phyloP scores from a whole-genome alignment of 2,888 invertebrate genomes.

The Drosophila meridiana region DNA sequence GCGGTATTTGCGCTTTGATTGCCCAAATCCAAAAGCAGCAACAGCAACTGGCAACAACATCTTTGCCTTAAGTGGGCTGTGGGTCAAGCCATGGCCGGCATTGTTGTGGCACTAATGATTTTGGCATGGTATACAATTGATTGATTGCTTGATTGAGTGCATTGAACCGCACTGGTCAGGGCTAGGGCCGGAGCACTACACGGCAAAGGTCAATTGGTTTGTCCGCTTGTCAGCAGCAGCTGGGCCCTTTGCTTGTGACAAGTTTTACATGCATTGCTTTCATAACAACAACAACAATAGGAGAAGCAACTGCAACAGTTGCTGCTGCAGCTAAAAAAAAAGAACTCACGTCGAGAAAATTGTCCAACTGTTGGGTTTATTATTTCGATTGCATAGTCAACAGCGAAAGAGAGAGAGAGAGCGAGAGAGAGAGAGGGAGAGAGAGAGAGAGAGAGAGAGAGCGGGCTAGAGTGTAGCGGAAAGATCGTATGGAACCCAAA shows the following conservation, averaged over 20 bases:
- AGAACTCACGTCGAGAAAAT: slow-evolving; percentile 75
- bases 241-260: slow-evolving; percentile 54
- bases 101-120: slow-evolving; percentile 76
- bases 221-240: slow-evolving; percentile 28
- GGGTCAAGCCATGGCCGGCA: slow-evolving; percentile 72
- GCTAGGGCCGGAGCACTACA: slow-evolving; percentile 14
- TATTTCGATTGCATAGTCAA: slow-evolving; percentile 70
- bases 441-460: slow-evolving; percentile 5
- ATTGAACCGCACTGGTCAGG: slow-evolving; percentile 66
- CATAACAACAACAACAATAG: slow-evolving; percentile 47
- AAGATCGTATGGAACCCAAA: slow-evolving; percentile 54
- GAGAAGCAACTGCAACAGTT: slow-evolving; percentile 21
- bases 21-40: slow-evolving; percentile 66
- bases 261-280: slow-evolving; percentile 68
- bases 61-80: slow-evolving; percentile 75
- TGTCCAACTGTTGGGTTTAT: slow-evolving; percentile 80
- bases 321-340: slow-evolving; percentile 34
- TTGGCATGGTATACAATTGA: slow-evolving; percentile 68
- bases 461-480: slow-evolving; percentile 13
- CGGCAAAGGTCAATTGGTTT: slow-evolving; percentile 72
- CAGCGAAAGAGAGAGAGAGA: slow-evolving; percentile 5
- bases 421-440: slow-evolving; percentile 1
- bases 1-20: slow-evolving; percentile 77
- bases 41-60: slow-evolving; percentile 24
- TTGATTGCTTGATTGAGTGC: slow-evolving; percentile 76